These are phyloP conservation scores for Tachyglossus aculeatus DNA, from an alignment of 2,797 vertebrate species.

Conservation along the genomic window DNA sequence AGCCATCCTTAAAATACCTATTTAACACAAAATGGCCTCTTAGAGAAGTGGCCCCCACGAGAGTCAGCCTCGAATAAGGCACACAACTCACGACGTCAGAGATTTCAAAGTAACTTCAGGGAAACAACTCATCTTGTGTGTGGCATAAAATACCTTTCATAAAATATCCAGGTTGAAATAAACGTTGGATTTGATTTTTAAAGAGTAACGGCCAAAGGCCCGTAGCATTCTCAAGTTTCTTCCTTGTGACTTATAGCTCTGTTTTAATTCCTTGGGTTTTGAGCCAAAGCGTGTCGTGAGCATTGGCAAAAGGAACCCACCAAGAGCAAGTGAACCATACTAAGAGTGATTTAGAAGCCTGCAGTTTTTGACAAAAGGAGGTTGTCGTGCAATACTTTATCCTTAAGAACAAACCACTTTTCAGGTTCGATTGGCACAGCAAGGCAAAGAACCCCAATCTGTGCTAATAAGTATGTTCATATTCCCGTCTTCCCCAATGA, in stretches of 20 bases:
- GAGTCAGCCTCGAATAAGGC: background rate
- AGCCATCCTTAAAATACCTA: background rate
- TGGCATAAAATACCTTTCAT: constrained; percentile 45
- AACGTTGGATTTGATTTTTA: constrained; percentile 1
- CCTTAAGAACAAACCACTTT: background rate
- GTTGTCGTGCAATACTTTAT: constrained; percentile 13
- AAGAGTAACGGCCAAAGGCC: constrained; percentile 22
- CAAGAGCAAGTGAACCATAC: background rate
- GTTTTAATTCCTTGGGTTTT: background rate
- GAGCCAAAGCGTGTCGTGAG: constrained; percentile 24
- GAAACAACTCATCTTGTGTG: constrained; percentile 13
- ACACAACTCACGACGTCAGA: background rate
- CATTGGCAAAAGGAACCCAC: background rate
- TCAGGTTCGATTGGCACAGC: background rate
- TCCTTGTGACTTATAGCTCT: constrained; percentile 37
- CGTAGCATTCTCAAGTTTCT: constrained; percentile 7
- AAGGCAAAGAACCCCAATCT: background rate
- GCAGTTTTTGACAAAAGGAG: background rate
- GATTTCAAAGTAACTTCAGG: constrained; percentile 8
- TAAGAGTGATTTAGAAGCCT: constrained; percentile 13
- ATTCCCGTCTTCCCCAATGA: background rate
- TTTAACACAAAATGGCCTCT: background rate
- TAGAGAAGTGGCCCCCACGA: background rate
- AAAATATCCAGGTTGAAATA: constrained; percentile 7
- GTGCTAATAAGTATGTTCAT: constrained; percentile 2